These are phyloP conservation scores for Drosophila sturtevanti DNA, from an alignment of 1,140 invertebrate genomes.

Conservation along the genomic window DNA sequence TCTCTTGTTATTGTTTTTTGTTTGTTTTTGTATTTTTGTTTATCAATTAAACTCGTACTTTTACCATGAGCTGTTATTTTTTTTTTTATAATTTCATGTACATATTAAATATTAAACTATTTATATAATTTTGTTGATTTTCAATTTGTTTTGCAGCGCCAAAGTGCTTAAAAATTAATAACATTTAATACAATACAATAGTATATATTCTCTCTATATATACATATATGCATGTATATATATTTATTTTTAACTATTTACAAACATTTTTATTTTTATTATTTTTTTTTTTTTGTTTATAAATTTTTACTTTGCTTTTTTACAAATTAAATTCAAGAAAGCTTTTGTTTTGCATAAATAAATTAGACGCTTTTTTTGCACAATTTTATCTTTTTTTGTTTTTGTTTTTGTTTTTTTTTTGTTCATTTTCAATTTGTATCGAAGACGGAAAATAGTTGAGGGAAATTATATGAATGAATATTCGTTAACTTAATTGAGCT, in stretches of 20 bases:
- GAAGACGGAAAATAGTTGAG: conserved; percentile 62
- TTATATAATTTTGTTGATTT: conserved; percentile 21
- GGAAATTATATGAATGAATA: background rate
- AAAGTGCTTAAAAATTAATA: conserved; percentile 70
- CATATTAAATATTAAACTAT: conserved; percentile 35
- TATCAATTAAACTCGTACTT: conserved; percentile 42
- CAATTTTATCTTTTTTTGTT: background rate
- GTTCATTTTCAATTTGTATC: conserved; percentile 42
- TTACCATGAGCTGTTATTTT: conserved; percentile 27
- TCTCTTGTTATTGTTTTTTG: conserved; percentile 29
- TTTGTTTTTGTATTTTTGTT: conserved; percentile 21
- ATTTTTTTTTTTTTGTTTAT: conserved; percentile 28
- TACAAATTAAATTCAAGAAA: conserved; percentile 78
- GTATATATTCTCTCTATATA: conserved; percentile 51
- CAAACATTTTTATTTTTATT: conserved; percentile 32
- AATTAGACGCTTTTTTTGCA: conserved; percentile 46
- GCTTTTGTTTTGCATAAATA: conserved; percentile 71
- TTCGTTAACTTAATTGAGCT: conserved; percentile 63
- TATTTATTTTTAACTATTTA: conserved; percentile 72
- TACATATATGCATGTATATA: too few relatives aligned
- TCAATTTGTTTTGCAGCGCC: conserved; percentile 36
- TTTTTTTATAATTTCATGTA: conserved; percentile 29
- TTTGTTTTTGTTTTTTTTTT: conserved; percentile 15
- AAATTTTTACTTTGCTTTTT: conserved; percentile 44
- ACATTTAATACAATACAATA: conserved; percentile 72